Conservation (phyloP, 2,113 vertebrate genomes). For the Oxygymnocypris stewartii region DNA sequence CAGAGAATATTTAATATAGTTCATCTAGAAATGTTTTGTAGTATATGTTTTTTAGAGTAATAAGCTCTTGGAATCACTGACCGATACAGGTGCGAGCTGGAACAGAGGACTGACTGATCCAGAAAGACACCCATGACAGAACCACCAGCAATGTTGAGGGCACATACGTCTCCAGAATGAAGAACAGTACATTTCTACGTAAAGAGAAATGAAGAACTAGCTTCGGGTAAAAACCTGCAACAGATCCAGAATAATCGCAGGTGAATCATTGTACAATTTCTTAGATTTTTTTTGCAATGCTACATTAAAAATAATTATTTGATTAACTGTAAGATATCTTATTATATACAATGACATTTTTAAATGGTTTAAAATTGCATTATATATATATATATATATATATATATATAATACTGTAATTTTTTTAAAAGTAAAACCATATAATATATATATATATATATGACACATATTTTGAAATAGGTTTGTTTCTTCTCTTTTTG, state of each 20-base stretch:
- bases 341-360: neutral
- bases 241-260: neutral
- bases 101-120: slow-evolving; percentile 90
- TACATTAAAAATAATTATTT: neutral
- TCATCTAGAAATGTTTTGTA: neutral
- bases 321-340: neutral
- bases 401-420: too few relatives aligned
- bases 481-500: neutral
- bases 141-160: slow-evolving; percentile 88
- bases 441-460: too few relatives aligned
- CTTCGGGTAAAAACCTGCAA: slow-evolving; percentile 81
- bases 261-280: too few relatives aligned
- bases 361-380: neutral
- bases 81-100: slow-evolving; percentile 89
- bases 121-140: slow-evolving; percentile 90
- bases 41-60: neutral
- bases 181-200: slow-evolving; percentile 87
- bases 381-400: too few relatives aligned
- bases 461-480: neutral
- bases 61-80: slow-evolving; percentile 71
- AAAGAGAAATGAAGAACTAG: slow-evolving; percentile 87
- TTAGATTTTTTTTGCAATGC: too few relatives aligned
- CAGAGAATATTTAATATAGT: slow-evolving; percentile 42
- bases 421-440: too few relatives aligned
- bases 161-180: slow-evolving; percentile 88